A percentile compares a stretch with the other conserved stretches of the same genome.
Conservation (phyloP, 2,888 invertebrate genomes). For the Xylota segnis region DNA sequence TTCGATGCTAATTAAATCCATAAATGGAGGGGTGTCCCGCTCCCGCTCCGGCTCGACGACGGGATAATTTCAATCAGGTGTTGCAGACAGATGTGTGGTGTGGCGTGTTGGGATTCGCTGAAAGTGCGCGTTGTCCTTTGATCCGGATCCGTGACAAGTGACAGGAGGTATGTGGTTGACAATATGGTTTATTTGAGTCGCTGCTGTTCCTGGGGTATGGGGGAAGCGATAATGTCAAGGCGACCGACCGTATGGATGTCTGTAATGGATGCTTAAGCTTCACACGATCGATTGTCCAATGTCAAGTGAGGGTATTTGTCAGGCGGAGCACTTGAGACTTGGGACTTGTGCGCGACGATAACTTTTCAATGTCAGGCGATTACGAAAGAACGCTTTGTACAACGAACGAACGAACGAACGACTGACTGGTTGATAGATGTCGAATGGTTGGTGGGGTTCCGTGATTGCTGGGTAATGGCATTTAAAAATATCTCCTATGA, state of each 20-base stretch:
- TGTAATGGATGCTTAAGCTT: conserved; percentile 68
- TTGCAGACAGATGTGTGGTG: conserved; percentile 55
- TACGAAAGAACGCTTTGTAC: conserved; percentile 41
- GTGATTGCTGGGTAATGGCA: conserved; percentile 63
- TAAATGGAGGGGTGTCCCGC: conserved; percentile 43
- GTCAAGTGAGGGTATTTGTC: conserved; percentile 71
- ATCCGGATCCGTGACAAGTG: conserved; percentile 65
- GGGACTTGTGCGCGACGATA: conserved; percentile 70
- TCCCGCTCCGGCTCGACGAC: not conserved
- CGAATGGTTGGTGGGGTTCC: conserved; percentile 54
- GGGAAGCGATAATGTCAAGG: conserved; percentile 65
- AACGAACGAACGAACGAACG: too few species aligned
- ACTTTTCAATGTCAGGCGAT: conserved; percentile 74
- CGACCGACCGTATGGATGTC: conserved; percentile 57
- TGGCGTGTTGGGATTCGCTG: conserved; percentile 43
- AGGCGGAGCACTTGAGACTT: conserved; percentile 67
- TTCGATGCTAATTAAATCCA: conserved; percentile 75
- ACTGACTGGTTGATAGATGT: conserved; percentile 57
- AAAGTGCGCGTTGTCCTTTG: conserved; percentile 64
- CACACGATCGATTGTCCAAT: conserved; percentile 73
- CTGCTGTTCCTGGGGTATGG: too few species aligned
- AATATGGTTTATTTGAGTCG: conserved; percentile 57
- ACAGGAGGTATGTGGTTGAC: conserved; percentile 50
- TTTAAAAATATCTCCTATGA: conserved; percentile 16
- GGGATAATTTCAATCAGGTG: conserved; percentile 74